Base-by-base conservation (phyloP, 2,888 invertebrate genomes). In the Laothoe populi region DNA sequence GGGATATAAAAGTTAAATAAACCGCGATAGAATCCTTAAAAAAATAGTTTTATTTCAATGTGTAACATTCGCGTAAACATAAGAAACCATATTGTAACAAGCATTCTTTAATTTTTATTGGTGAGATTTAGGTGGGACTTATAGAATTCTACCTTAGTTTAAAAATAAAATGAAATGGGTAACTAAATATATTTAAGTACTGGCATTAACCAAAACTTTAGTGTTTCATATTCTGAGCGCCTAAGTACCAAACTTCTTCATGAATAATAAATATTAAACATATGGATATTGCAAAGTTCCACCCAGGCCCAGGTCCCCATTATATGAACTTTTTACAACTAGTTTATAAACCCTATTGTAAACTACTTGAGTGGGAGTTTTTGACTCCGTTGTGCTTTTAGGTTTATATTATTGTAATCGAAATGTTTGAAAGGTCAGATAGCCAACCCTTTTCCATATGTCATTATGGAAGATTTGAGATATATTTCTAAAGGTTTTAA, bases 361-460 rank as follows among this genome's bases (percentile, higher is more conserved):
- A 16, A 26, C 49, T 48, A 48, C 48, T 53, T 31, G 31, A 26
- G 11, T n/a, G 16, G 44, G 19, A 31, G 48, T 48, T 53, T 53
- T 53, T 60, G 48, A n/a, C 38, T 60, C 21, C 57, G 31, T 16
- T 38, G 60, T 38, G 38, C 60, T 31, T 60, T 48, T 48, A 23
- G 23, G 38, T 24, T 23, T 38, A 38, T 10, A 38, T 38, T 31
- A 31, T 31, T 24, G 23, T 23, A 26, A 21, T 1, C 16, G 19
- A 21, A 19, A 19, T 16, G 53, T 26, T 35, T 21, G 23, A 13
- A 46, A 4, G 35, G 53, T 31, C 19, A 4, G 31, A 48, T 19
- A 31, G 35, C 21, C 31, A 53, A 53, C 44, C 44, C 19, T 42
- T 44, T 19, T 19, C 42, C 42, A 8, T 44, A 44, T 19, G 8